These are phyloP conservation scores for Anhinga anhinga DNA, from an alignment of 2,113 vertebrate genomes.

Conservation along the genomic window DNA sequence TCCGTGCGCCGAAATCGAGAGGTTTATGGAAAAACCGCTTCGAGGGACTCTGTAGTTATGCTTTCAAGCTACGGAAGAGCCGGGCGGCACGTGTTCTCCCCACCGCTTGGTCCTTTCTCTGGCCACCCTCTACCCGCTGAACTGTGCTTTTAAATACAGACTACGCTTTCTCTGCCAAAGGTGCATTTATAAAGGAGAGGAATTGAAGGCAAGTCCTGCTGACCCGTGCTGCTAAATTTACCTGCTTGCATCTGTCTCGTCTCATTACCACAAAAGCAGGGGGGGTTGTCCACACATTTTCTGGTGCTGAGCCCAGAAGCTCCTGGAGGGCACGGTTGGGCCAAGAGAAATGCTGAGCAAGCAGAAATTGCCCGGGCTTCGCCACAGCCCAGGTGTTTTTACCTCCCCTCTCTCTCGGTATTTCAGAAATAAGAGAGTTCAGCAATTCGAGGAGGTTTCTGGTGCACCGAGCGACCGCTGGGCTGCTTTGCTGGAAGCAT, in stretches of 20 bases:
- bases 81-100: not conserved
- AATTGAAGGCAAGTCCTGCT: not conserved
- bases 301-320: not conserved
- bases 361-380: not conserved
- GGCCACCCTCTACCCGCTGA: not conserved
- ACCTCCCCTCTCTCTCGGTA: not conserved
- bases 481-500: not conserved
- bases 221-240: not conserved
- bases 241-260: not conserved
- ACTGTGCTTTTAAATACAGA: not conserved
- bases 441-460: not conserved
- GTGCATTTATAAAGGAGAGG: not conserved
- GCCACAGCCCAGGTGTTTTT: not conserved
- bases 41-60: rapidly evolving
- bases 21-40: too few species aligned
- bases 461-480: rapidly evolving
- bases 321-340: not conserved
- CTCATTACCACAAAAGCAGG: not conserved
- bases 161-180: not conserved
- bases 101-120: not conserved
- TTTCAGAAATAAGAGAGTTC: not conserved
- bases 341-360: not conserved
- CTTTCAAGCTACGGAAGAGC: not conserved
- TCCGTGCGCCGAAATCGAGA: not conserved
- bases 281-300: not conserved